phyloP scores from a whole-genome alignment of 2,888 invertebrate genomes.

The Tetranychus piercei region DNA sequence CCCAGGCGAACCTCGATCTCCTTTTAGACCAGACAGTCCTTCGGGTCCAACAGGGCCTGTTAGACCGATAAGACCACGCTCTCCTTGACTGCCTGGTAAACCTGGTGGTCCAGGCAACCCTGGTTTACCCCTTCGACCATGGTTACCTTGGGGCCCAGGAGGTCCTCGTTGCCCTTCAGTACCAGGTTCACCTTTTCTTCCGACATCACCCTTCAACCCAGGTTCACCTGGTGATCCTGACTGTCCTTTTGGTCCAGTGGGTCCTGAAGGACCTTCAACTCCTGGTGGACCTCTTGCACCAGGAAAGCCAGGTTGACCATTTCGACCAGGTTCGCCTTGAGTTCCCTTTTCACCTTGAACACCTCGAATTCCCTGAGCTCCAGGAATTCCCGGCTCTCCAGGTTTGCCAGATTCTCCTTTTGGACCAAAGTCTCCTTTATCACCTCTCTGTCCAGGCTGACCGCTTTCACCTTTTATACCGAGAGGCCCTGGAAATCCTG shows the following conservation, averaged over 20 bases:
- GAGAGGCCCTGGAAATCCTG: constrained; percentile 62
- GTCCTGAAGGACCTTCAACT: constrained; percentile 30
- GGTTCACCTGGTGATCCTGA: constrained; percentile 26
- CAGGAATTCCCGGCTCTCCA: constrained; percentile 65
- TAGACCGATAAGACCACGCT: constrained; percentile 63
- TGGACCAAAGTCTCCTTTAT: constrained; percentile 52
- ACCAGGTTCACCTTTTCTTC: constrained; percentile 42
- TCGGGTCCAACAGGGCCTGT: constrained; percentile 63
- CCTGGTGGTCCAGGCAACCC: constrained; percentile 47
- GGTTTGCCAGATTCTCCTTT: constrained; percentile 52
- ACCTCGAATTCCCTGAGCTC: constrained; percentile 46
- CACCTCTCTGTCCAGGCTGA: constrained; percentile 31
- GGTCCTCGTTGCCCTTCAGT: not conserved
- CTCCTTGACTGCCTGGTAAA: constrained; percentile 41
- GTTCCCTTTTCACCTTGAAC: not conserved
- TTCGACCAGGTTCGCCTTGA: constrained; percentile 57
- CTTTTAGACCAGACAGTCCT: constrained; percentile 40
- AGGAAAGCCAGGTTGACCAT: constrained; percentile 54
- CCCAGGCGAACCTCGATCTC: constrained; percentile 55
- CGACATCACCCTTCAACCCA: constrained; percentile 60
- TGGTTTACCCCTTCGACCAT: constrained; percentile 59
- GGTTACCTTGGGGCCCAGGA: constrained; percentile 38
- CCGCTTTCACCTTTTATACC: constrained; percentile 45
- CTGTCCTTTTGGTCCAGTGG: not conserved
- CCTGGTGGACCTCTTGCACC: constrained; percentile 39